Evolutionary conservation across 2,113 vertebrate species (phyloP), one percentile per base, ranked within the genome.

Genomic region (Cacatua alba): DNA sequence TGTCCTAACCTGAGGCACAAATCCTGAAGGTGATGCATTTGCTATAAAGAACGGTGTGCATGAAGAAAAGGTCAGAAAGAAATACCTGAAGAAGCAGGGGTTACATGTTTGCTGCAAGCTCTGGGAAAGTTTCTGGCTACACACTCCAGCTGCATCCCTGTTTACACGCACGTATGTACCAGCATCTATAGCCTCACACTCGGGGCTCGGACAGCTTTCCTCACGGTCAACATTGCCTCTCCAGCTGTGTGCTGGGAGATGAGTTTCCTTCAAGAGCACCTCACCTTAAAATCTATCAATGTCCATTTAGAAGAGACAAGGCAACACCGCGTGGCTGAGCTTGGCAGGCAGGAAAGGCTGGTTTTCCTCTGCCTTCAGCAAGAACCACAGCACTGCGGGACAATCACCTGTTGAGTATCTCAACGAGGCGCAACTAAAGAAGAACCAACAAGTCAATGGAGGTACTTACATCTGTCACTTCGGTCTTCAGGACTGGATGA

Each of bases 401-500:
- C 84, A 59, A 63, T 64, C 81, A 97, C 97, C 97, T 97, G 97
- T 94, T 97, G 98, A 94, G 39, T 39, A 53, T 52, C 82, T 91
- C 91, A 86, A 87, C 9, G 2, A 85, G 65, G 91, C 90, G 59
- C 81, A 72, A 72, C 70, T 90, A 69, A 86, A 88, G 77, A 71
- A 83, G 71, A 59, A 64, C 51, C 43, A 76, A n/a, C 67, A 82
- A 95, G 70, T 90, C 74, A 95, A 83, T 14, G 44, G 79, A 96
- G 96, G 86, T 98, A 99, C 99, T 99, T 98, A 99, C 99, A 99
- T 98, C 99, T 99, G 81, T 99, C 99, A 82, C 99, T 99, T 97
- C 99, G 98, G 97, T 99, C 99, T 95, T 99, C 99, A 0, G 99
- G 99, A 97, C 99, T 99, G 93, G 99, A 99, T 17, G 99, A 99